phyloP scores from a whole-genome alignment of 2,797 vertebrate species.

The Oophaga sylvatica region DNA sequence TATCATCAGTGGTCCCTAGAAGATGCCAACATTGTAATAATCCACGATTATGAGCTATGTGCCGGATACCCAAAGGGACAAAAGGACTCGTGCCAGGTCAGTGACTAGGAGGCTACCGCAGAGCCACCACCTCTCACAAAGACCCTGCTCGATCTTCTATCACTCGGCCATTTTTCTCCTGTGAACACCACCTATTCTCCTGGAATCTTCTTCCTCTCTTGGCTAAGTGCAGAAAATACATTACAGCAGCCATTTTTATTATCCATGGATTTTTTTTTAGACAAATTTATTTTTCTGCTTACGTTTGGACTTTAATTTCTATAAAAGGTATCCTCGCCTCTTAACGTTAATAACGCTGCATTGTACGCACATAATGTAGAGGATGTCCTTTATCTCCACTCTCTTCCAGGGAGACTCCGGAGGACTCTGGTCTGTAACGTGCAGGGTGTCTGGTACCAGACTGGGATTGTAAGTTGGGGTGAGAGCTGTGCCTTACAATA shows the following conservation, averaged over 20 bases:
- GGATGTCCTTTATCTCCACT: not conserved
- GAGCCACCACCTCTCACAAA: not conserved
- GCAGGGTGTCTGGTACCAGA: slow-evolving; percentile 20
- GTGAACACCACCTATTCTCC: not conserved
- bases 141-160: no score
- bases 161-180: not conserved
- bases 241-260: not conserved
- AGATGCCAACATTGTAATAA: not conserved
- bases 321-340: no score
- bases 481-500: slow-evolving; percentile 4
- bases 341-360: no score
- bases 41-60: slow-evolving; percentile 21
- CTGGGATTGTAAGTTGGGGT: slow-evolving; percentile 29
- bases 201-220: not conserved
- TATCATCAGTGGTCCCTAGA: not conserved
- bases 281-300: no score
- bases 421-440: slow-evolving; percentile 28
- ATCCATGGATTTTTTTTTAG: no score
- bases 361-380: not conserved
- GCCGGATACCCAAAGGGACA: slow-evolving; percentile 5
- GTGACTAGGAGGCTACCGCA: not conserved
- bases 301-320: no score
- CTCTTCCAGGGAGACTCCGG: slow-evolving; percentile 17
- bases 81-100: slow-evolving; percentile 24
- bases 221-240: not conserved